phyloP scores from a whole-genome alignment of 2,113 vertebrate species.

The Eretmodus cyanostictus region DNA sequence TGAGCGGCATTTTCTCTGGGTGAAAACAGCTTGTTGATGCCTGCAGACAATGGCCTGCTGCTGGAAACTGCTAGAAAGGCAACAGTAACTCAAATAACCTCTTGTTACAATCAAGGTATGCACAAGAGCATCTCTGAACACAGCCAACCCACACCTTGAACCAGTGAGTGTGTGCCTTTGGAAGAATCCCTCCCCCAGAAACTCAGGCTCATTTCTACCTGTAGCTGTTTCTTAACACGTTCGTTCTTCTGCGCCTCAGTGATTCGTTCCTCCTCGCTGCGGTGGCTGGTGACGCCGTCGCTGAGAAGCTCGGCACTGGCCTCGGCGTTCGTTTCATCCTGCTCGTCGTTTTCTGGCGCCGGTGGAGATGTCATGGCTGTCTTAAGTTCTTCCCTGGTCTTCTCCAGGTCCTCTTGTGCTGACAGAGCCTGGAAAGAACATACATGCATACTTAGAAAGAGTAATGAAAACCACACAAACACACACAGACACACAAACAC shows the following conservation, averaged over 20 bases:
- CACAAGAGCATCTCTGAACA: background rate
- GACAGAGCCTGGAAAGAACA: constrained; percentile 77
- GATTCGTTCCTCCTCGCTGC: constrained; percentile 88
- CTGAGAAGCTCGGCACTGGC: constrained; percentile 88
- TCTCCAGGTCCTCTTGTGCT: constrained; percentile 93
- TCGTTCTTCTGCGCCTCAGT: constrained; percentile 95
- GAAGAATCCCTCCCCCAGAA: background rate
- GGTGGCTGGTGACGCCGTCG: constrained; percentile 82
- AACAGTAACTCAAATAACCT: background rate
- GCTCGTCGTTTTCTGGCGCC: constrained; percentile 85
- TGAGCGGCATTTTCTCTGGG: background rate
- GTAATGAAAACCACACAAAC: background rate
- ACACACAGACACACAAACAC: background rate
- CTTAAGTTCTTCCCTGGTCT: constrained; percentile 93
- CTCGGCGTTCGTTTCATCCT: constrained; percentile 85
- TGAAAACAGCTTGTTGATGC: background rate
- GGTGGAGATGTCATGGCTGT: constrained; percentile 79
- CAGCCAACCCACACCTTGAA: background rate
- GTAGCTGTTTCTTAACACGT: constrained; percentile 91
- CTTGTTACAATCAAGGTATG: background rate
- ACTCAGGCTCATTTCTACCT: constrained; percentile 67
- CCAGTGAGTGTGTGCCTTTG: background rate
- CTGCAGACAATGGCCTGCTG: background rate
- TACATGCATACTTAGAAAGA: background rate
- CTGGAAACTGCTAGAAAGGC: background rate